Conservation (phyloP, 2,113 vertebrate genomes). For the Megalops atlanticus region DNA sequence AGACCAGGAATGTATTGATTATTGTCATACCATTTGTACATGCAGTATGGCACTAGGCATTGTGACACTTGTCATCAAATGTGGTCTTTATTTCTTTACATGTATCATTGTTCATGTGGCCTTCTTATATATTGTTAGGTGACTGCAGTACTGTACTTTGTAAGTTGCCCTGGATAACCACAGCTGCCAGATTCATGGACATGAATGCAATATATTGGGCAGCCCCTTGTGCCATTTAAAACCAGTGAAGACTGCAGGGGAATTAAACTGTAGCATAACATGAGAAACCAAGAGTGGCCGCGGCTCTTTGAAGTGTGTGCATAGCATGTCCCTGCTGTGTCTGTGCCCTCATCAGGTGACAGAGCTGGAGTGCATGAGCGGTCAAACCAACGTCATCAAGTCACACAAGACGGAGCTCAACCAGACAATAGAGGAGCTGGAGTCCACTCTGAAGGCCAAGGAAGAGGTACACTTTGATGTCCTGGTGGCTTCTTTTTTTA, state of each 20-base stretch:
- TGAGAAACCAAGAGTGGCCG: neutral
- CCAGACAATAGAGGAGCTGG: conserved; percentile 96
- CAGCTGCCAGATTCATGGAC: too few species aligned
- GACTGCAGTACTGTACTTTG: too few species aligned
- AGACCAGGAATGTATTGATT: too few species aligned
- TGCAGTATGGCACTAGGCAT: too few species aligned
- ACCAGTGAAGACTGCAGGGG: neutral
- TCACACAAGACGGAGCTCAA: conserved; percentile 95
- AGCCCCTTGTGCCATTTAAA: too few species aligned
- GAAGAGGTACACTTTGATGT: conserved; percentile 80
- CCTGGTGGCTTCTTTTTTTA: neutral
- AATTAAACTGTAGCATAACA: neutral
- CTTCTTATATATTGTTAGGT: too few species aligned
- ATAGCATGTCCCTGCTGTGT: conserved; percentile 18
- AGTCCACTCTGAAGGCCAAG: conserved; percentile 85
- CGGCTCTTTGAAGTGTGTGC: conserved; percentile 1
- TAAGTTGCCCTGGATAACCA: too few species aligned
- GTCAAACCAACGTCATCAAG: conserved; percentile 92
- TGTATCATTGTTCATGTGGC: neutral
- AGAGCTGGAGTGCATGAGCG: conserved; percentile 94
- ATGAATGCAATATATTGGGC: too few species aligned
- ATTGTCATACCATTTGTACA: too few species aligned
- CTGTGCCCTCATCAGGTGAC: conserved; percentile 80
- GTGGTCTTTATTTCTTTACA: too few species aligned
- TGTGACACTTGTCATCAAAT: too few species aligned